phyloP scores from a whole-genome alignment of 2,888 invertebrate species.

The Panorpa germanica region DNA sequence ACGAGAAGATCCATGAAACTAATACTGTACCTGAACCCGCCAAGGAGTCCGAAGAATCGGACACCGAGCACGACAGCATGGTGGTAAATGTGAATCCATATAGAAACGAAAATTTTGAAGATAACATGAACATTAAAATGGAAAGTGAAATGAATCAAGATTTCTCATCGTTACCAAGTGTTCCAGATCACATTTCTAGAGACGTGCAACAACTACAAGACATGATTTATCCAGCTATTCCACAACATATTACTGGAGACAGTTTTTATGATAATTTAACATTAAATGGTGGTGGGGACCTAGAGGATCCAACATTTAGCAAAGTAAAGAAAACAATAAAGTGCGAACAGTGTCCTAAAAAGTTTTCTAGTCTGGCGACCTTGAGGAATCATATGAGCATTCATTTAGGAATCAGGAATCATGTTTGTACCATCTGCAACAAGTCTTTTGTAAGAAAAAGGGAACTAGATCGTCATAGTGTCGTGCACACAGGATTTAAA shows the following conservation, averaged over 20 bases:
- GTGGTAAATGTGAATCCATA: conserved; percentile 41
- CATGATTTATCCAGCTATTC: too few relatives aligned
- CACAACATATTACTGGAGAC: too few relatives aligned
- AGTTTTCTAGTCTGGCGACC: conserved; percentile 29
- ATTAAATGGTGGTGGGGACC: too few relatives aligned
- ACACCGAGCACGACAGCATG: conserved; percentile 28
- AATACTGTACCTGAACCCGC: conserved; percentile 20
- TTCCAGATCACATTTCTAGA: conserved; percentile 31
- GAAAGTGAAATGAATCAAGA: conserved; percentile 15
- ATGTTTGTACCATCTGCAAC: conserved; percentile 43
- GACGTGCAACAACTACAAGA: too few relatives aligned
- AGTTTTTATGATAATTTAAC: too few relatives aligned
- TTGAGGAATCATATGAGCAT: conserved; percentile 32
- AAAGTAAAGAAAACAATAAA: conserved; percentile 16
- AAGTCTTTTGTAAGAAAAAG: conserved; percentile 49
- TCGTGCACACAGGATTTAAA: conserved; percentile 45
- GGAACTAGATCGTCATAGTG: conserved; percentile 47
- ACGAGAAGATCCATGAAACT: conserved; percentile 40
- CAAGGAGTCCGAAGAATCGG: conserved; percentile 17
- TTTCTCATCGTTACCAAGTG: conserved; percentile 27
- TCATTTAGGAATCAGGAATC: conserved; percentile 33
- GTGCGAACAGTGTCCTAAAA: conserved; percentile 31
- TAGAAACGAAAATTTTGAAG: conserved; percentile 27
- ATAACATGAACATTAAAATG: conserved; percentile 18
- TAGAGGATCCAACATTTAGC: conserved; percentile 19